Conservation (phyloP, 35 echinoderm and acorn worm genomes). For the Ophiothrix spiculata region DNA sequence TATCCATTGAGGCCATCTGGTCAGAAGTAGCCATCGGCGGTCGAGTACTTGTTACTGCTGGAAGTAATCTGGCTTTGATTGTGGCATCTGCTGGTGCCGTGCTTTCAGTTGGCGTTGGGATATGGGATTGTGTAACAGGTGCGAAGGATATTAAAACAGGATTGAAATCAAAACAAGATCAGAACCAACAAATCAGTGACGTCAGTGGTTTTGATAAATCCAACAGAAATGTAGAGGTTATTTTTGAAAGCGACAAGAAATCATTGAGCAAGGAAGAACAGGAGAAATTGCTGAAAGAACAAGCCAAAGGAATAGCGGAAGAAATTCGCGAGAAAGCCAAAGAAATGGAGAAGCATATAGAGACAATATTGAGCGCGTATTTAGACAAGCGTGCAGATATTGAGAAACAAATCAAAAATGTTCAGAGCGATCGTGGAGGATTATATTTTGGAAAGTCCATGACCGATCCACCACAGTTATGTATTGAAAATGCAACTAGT, state of each 20-base stretch:
- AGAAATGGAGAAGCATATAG: slow-evolving; percentile 5
- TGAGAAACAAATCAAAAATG: not conserved
- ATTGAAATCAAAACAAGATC: not conserved
- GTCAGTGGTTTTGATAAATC: no score
- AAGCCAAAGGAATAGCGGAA: not conserved
- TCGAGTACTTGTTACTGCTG: not conserved
- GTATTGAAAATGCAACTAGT: not conserved
- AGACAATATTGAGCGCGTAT: not conserved
- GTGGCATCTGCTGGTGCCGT: not conserved
- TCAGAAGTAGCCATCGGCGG: not conserved
- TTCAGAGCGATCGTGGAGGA: not conserved
- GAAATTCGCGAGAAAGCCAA: not conserved
- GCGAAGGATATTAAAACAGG: not conserved
- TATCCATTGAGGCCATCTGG: slow-evolving; percentile 1
- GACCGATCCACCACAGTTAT: not conserved
- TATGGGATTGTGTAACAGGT: not conserved
- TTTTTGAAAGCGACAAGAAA: not conserved
- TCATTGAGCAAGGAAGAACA: not conserved
- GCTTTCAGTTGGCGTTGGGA: not conserved
- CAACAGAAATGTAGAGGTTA: not conserved
- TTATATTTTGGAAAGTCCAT: not conserved
- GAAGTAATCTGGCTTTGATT: not conserved
- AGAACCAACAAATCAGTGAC: not conserved
- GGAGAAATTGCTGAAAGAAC: not conserved
- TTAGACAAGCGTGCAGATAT: not conserved